Percentiles rank a stretch among this genome's conserved stretches.
Conservation (phyloP, 2,888 invertebrate genomes). For the Drosophila prolongata region DNA sequence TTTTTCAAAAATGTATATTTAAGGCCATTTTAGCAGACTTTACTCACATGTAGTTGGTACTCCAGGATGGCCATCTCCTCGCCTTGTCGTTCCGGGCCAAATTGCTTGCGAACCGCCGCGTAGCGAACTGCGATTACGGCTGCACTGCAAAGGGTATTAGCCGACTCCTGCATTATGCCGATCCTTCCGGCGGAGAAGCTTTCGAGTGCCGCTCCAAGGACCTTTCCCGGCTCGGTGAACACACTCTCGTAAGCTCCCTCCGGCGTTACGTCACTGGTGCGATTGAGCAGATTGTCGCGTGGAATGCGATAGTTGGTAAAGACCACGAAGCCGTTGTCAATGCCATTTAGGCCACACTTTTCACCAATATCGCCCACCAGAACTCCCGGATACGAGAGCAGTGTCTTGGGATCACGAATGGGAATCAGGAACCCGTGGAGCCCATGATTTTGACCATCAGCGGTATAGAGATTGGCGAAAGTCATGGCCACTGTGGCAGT, state of each 20-base stretch:
- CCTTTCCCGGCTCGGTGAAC: constrained; percentile 94
- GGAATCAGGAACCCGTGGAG: constrained; percentile 96
- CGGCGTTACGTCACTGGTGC: constrained; percentile 94
- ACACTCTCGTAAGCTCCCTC: constrained; percentile 95
- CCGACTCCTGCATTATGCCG: constrained; percentile 87
- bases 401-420: constrained; percentile 90
- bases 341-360: constrained; percentile 95
- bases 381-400: constrained; percentile 92
- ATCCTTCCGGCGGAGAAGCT: constrained; percentile 94
- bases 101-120: constrained; percentile 91
- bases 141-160: constrained; percentile 86
- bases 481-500: constrained; percentile 94
- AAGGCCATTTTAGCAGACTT: no score
- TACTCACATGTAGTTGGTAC: constrained; percentile 90
- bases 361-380: constrained; percentile 96
- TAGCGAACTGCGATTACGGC: constrained; percentile 91
- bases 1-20: no score
- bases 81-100: constrained; percentile 87
- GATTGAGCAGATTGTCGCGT: constrained; percentile 92
- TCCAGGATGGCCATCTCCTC: constrained; percentile 91
- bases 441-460: constrained; percentile 91
- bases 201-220: constrained; percentile 93
- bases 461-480: constrained; percentile 94
- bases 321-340: constrained; percentile 96
- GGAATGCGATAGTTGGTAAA: constrained; percentile 95